These are phyloP conservation scores for Agrotis exclamationis DNA, from an alignment of 2,888 invertebrate species.

Conservation along the genomic window DNA sequence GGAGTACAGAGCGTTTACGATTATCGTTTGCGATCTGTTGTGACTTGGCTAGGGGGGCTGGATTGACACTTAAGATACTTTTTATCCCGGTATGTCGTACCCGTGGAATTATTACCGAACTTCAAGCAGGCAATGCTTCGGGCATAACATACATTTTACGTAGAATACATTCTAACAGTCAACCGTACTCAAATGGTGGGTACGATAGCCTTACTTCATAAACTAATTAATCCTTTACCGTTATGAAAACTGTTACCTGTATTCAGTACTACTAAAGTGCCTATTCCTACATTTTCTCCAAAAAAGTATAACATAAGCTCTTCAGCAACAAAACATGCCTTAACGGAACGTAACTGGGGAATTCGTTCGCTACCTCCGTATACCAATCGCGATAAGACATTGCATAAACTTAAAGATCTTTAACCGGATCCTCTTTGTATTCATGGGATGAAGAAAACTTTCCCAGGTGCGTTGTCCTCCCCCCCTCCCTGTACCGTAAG, in stretches of 20 bases:
- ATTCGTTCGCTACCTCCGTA: slow-evolving; percentile 49
- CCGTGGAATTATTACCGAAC: too few species aligned
- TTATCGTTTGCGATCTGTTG: too few species aligned
- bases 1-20: too few species aligned
- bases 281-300: neutral
- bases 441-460: slow-evolving; percentile 83
- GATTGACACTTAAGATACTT: too few species aligned
- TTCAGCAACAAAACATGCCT: slow-evolving; percentile 12
- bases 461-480: slow-evolving; percentile 78
- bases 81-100: too few species aligned
- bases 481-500: slow-evolving; percentile 52
- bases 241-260: too few species aligned
- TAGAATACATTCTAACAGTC: neutral
- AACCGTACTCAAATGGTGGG: too few species aligned
- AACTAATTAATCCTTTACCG: neutral
- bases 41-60: too few species aligned
- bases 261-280: neutral
- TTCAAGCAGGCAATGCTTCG: too few species aligned
- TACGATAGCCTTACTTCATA: too few species aligned
- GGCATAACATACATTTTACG: neutral
- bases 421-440: slow-evolving; percentile 83
- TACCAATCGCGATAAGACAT: slow-evolving; percentile 63
- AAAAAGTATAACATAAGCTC: slow-evolving; percentile 17
- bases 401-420: slow-evolving; percentile 67
- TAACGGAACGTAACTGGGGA: slow-evolving; percentile 18